phyloP scores from a whole-genome alignment of 2,888 invertebrate genomes.

The Pycnomerus fuliginosus region DNA sequence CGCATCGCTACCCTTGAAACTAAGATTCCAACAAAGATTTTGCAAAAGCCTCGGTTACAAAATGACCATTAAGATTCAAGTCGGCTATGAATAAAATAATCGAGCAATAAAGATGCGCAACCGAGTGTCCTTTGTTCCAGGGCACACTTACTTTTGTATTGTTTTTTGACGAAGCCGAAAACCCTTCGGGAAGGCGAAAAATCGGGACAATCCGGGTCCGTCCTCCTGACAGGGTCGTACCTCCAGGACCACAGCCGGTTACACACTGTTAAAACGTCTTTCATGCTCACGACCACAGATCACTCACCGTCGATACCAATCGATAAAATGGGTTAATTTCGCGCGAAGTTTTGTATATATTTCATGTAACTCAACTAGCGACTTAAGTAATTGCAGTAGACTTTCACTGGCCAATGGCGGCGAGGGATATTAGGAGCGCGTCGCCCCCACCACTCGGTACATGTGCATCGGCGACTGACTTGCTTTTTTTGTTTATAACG shows the following conservation, averaged over 20 bases:
- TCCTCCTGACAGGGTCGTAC: slow-evolving; percentile 41
- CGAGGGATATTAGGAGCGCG: slow-evolving; percentile 12
- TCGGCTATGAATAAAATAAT: slow-evolving; percentile 1
- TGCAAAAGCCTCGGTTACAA: not conserved
- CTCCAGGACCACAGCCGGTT: slow-evolving; percentile 39
- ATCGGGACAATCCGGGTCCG: not conserved
- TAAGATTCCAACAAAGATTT: no score
- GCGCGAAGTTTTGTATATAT: slow-evolving; percentile 21
- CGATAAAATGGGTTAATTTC: slow-evolving; percentile 18
- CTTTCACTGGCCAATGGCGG: slow-evolving; percentile 24
- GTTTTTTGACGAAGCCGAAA: not conserved
- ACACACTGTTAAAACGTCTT: slow-evolving; percentile 42
- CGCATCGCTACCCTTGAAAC: no score
- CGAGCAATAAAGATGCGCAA: no score
- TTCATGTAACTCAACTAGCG: slow-evolving; percentile 19
- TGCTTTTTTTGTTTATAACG: no score
- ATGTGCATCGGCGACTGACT: no score
- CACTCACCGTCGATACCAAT: slow-evolving; percentile 5
- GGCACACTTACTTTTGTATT: slow-evolving; percentile 10
- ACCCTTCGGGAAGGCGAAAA: slow-evolving; percentile 3
- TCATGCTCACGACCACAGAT: slow-evolving; percentile 34
- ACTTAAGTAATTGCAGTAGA: slow-evolving; percentile 18
- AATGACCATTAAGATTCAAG: not conserved
- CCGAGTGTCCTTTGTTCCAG: no score
- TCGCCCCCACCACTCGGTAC: slow-evolving; percentile 7